Evolutionary conservation across 2,888 invertebrate species (phyloP).

Genomic region (Heliconius ethilla): DNA sequence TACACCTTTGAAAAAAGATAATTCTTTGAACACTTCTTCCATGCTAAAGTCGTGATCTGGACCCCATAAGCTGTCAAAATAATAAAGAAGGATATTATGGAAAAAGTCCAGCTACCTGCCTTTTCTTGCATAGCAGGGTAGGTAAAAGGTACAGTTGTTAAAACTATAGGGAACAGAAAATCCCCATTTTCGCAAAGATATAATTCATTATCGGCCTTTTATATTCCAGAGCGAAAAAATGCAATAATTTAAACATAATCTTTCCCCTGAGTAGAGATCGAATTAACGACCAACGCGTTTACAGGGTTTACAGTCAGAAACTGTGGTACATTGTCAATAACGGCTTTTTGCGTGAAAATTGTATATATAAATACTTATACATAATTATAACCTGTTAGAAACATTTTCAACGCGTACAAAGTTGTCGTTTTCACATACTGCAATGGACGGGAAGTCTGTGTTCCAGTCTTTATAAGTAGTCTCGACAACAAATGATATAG

Average conservation of each 20-base stretch:
- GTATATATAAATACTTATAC: not conserved
- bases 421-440: slow-evolving; percentile 88
- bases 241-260: too few relatives aligned
- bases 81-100: too few relatives aligned
- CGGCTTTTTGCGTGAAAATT: not conserved
- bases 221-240: too few relatives aligned
- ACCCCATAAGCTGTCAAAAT: slow-evolving; percentile 82
- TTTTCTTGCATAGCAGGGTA: too few relatives aligned
- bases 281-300: too few relatives aligned
- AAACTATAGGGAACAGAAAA: too few relatives aligned
- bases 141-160: too few relatives aligned
- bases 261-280: too few relatives aligned
- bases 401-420: slow-evolving; percentile 84
- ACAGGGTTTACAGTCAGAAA: not conserved
- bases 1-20: slow-evolving; percentile 86
- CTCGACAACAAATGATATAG: slow-evolving; percentile 90
- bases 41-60: slow-evolving; percentile 86
- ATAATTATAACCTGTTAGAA: slow-evolving; percentile 80
- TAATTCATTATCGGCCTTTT: too few relatives aligned
- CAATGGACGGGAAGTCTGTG: slow-evolving; percentile 87
- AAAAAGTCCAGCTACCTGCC: too few relatives aligned
- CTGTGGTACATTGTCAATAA: not conserved
- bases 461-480: slow-evolving; percentile 89
- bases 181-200: too few relatives aligned
- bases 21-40: slow-evolving; percentile 87